Conservation (phyloP, 2,888 invertebrate species). For the Thymelicus acteon region DNA sequence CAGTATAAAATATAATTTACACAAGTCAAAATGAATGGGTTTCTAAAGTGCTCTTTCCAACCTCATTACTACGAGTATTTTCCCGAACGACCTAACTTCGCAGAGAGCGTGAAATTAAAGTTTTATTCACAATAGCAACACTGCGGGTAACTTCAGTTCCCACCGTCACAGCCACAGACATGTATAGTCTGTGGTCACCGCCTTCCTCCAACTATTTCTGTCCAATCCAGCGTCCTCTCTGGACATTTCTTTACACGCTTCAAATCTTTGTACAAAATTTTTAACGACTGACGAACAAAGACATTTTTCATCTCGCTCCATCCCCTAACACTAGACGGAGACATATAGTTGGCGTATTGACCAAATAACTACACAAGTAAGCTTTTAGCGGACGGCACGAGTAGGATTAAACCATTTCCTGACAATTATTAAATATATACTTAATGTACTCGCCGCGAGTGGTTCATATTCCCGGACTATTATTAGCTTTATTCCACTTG, state of each 20-base stretch:
- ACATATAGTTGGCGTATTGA: slow-evolving; percentile 44
- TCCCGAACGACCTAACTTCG: neutral
- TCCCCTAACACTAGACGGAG: slow-evolving; percentile 43
- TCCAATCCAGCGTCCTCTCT: neutral
- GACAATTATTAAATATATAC: slow-evolving; percentile 42
- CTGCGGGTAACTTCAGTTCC: neutral
- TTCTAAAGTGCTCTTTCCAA: neutral
- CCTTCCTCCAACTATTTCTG: slow-evolving; percentile 16
- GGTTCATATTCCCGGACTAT: slow-evolving; percentile 25
- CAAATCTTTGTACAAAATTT: slow-evolving; percentile 53
- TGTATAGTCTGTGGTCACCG: too few relatives aligned
- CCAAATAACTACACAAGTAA: slow-evolving; percentile 62
- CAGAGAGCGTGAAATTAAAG: slow-evolving; percentile 3
- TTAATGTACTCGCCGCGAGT: slow-evolving; percentile 18
- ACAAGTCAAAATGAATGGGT: too few relatives aligned
- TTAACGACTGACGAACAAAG: slow-evolving; percentile 50
- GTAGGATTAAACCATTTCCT: slow-evolving; percentile 51
- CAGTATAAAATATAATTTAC: too few relatives aligned
- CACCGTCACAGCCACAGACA: neutral
- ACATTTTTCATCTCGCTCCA: slow-evolving; percentile 43
- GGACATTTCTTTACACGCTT: slow-evolving; percentile 31
- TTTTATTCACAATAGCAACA: neutral
- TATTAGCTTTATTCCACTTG: slow-evolving; percentile 26
- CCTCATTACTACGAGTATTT: neutral
- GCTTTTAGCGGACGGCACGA: slow-evolving; percentile 57